These are phyloP conservation scores for Macrobrachium rosenbergii DNA, from an alignment of 1,140 invertebrate genomes.

Conservation along the genomic window DNA sequence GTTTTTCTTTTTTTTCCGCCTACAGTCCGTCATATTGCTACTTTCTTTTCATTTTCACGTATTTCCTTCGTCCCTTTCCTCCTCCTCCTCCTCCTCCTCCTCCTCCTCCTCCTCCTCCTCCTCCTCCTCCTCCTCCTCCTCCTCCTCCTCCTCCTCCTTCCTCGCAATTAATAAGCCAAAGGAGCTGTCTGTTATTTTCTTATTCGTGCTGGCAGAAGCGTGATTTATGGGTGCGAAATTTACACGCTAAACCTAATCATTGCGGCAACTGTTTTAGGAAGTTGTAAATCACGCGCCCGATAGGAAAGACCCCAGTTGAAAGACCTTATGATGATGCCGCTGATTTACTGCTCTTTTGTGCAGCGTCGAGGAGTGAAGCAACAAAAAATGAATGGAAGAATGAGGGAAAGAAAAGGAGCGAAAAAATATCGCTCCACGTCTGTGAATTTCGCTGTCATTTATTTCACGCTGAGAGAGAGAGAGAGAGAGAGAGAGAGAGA, in stretches of 20 bases:
- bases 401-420: not conserved
- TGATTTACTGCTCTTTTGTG: too few species aligned
- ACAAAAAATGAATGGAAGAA: not conserved
- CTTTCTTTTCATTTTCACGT: not conserved
- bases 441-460: not conserved
- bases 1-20: not conserved
- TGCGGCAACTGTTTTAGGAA: too few species aligned
- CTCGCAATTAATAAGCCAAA: not conserved
- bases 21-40: not conserved
- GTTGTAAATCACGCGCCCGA: too few species aligned
- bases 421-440: not conserved
- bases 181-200: too few species aligned
- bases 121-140: not conserved
- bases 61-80: not conserved
- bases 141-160: not conserved
- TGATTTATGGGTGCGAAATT: too few species aligned
- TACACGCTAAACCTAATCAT: too few species aligned
- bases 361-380: too few species aligned
- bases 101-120: not conserved
- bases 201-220: too few species aligned
- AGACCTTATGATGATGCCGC: too few species aligned
- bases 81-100: not conserved
- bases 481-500: slow-evolving; percentile 28
- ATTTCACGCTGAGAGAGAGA: not conserved
- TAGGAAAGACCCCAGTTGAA: too few species aligned